Evolutionary conservation across 2,888 invertebrate genomes (phyloP).

Genomic region (Lymantria dispar): DNA sequence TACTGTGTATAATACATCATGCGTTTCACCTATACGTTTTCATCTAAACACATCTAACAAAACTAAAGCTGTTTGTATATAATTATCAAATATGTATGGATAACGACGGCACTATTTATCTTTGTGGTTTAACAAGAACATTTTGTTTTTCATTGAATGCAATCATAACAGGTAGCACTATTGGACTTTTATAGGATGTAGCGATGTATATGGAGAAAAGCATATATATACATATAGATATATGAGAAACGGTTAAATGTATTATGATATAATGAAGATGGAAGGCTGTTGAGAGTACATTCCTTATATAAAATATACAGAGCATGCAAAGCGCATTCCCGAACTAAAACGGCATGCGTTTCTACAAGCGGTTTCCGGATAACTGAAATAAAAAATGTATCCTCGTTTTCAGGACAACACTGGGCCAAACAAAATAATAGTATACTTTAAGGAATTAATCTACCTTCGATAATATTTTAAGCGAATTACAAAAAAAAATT

Average conservation of each 20-base stretch:
- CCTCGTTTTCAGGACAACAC: constrained; percentile 27
- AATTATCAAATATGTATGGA: constrained; percentile 17
- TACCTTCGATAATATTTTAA: no score
- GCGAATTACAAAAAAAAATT: no score
- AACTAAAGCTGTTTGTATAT: constrained; percentile 52
- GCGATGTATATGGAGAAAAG: constrained; percentile 41
- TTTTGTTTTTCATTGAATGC: constrained; percentile 18
- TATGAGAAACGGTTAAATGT: constrained; percentile 26
- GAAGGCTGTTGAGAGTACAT: background rate
- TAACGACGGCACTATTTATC: constrained; percentile 12
- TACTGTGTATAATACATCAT: constrained; percentile 61
- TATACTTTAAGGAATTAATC: no score
- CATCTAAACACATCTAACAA: constrained; percentile 55
- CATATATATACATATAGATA: constrained; percentile 37
- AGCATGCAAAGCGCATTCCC: constrained; percentile 33
- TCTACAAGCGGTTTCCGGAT: constrained; percentile 19
- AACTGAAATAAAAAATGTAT: constrained; percentile 32
- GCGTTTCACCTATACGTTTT: constrained; percentile 55
- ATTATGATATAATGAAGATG: constrained; percentile 36
- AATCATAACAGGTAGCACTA: constrained; percentile 31
- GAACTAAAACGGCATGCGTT: constrained; percentile 20
- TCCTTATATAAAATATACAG: constrained; percentile 1
- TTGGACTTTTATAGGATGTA: constrained; percentile 34
- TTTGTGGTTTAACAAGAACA: constrained; percentile 4
- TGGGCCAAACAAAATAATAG: constrained; percentile 16